phyloP scores from a whole-genome alignment of 2,797 vertebrate genomes.

The Acomys russatus region DNA sequence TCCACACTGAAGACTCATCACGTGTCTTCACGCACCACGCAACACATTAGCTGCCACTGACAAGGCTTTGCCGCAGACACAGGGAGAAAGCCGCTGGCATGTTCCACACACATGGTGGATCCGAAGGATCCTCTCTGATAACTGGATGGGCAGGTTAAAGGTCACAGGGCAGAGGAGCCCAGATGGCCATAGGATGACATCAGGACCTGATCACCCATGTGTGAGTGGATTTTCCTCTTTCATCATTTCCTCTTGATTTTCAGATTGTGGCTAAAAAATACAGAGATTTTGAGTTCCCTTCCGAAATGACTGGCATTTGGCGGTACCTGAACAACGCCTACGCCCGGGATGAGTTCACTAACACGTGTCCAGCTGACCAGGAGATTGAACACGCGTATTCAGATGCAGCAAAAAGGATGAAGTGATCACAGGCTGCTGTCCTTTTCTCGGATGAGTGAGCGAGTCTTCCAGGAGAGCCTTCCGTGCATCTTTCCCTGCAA shows the following conservation, averaged over 20 bases:
- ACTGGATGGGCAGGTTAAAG: not conserved
- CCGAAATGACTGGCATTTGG: constrained; percentile 95
- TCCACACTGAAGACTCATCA: not conserved
- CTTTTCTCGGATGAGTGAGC: constrained; percentile 15
- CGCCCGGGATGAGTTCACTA: constrained; percentile 95
- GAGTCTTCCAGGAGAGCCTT: constrained; percentile 11
- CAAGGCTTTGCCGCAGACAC: not conserved
- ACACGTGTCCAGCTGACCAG: constrained; percentile 95
- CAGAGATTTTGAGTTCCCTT: constrained; percentile 94
- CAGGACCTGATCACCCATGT: too few species aligned
- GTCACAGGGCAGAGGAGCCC: not conserved
- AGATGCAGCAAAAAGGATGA: constrained; percentile 91
- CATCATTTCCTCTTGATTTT: constrained; percentile 68
- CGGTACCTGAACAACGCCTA: constrained; percentile 95
- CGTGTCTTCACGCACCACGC: not conserved
- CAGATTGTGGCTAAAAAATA: constrained; percentile 97
- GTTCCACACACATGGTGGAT: rapidly evolving
- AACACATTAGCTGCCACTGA: not conserved
- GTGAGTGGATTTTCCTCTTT: constrained; percentile 15
- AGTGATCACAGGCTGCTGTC: constrained; percentile 81
- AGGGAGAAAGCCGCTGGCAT: not conserved
- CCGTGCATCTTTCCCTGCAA: constrained; percentile 54
- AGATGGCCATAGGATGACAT: not conserved
- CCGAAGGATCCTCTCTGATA: not conserved
- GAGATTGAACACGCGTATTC: constrained; percentile 92